Conservation (phyloP, 2,888 invertebrate species). For the Cataglyphis albicans region DNA sequence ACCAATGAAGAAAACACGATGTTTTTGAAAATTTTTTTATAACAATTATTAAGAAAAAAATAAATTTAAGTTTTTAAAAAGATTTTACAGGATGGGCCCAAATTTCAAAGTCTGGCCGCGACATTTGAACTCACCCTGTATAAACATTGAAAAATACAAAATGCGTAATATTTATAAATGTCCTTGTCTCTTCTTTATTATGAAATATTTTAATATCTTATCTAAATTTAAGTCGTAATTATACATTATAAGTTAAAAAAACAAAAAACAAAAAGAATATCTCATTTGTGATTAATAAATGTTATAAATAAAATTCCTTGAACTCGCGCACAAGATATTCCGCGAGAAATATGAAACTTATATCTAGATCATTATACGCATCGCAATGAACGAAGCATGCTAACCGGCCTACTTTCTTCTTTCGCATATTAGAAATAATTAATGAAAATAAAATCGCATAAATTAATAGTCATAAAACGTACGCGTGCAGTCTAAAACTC, state of each 20-base stretch:
- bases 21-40: too few relatives aligned
- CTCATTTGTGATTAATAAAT: background rate
- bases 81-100: too few relatives aligned
- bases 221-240: background rate
- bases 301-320: background rate
- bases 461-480: background rate
- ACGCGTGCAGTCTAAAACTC: background rate
- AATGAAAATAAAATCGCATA: conserved; percentile 20
- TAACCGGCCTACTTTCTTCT: conserved; percentile 13
- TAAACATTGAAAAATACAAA: background rate
- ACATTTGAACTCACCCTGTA: too few relatives aligned
- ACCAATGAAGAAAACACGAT: too few relatives aligned
- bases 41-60: too few relatives aligned
- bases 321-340: background rate
- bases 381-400: background rate
- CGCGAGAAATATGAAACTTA: background rate
- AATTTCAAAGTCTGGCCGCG: too few relatives aligned
- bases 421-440: conserved; percentile 16
- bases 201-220: background rate
- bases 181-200: background rate
- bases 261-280: background rate
- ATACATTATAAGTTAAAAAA: background rate
- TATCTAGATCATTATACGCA: background rate
- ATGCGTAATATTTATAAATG: background rate
- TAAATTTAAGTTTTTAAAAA: too few relatives aligned